These are phyloP conservation scores for Matsumurasca onukii DNA, from an alignment of 1,140 invertebrate species.

Conservation along the genomic window DNA sequence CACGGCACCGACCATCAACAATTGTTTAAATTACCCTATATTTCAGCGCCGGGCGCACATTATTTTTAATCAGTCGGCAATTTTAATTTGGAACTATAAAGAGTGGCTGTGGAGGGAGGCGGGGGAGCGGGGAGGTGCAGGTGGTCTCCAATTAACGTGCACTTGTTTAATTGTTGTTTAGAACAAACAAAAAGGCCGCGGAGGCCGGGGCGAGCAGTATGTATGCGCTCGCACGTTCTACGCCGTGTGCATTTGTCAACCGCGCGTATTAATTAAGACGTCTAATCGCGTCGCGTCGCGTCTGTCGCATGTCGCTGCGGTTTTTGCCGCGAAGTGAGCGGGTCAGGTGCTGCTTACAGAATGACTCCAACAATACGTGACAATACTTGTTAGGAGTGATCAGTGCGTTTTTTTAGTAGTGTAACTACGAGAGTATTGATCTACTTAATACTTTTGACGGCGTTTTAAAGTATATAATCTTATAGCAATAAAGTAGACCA, in stretches of 20 bases:
- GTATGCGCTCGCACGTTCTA: not conserved
- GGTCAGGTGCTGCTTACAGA: no score
- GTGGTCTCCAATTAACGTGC: constrained; percentile 14
- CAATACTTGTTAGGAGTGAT: no score
- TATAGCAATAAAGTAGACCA: no score
- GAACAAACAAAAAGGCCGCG: constrained; percentile 21
- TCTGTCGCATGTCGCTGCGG: no score
- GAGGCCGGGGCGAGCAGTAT: not conserved
- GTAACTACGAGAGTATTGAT: no score
- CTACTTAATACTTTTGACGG: no score
- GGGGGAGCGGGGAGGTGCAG: not conserved
- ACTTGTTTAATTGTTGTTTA: constrained; percentile 32
- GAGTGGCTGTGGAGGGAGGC: not conserved
- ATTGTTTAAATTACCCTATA: not conserved
- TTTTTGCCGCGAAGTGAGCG: no score
- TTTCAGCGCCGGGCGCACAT: not conserved
- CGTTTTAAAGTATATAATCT: no score
- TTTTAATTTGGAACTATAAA: constrained; percentile 16
- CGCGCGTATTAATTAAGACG: not conserved
- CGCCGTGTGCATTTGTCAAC: not conserved
- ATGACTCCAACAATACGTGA: no score
- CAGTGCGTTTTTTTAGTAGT: no score
- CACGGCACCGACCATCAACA: not conserved
- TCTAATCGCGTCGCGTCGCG: not conserved
- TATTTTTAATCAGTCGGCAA: constrained; percentile 24